Evolutionary conservation across 2,113 vertebrate genomes (phyloP).

Genomic region (Mola mola): DNA sequence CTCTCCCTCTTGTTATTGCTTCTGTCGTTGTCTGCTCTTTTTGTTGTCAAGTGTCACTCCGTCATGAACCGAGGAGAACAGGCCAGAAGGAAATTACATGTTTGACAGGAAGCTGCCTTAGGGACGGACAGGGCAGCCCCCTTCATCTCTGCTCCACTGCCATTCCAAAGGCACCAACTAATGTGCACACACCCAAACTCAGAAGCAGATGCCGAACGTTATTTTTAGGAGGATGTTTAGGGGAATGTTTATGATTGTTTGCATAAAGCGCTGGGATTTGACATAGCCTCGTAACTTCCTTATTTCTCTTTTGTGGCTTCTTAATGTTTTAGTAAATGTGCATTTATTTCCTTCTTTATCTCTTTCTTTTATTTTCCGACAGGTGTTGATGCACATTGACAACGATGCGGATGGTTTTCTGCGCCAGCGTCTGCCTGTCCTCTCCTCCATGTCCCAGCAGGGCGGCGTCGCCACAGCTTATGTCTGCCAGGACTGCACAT

Average conservation of each 20-base stretch:
- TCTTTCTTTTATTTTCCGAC: slow-evolving; percentile 32
- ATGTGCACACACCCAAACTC: too few relatives aligned
- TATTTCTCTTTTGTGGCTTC: too few relatives aligned
- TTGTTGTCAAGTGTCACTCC: slow-evolving; percentile 29
- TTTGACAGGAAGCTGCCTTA: slow-evolving; percentile 49
- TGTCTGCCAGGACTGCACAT: slow-evolving; percentile 88
- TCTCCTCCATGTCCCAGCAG: slow-evolving; percentile 83
- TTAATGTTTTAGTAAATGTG: too few relatives aligned
- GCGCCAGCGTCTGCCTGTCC: slow-evolving; percentile 84
- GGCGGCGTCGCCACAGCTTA: slow-evolving; percentile 86
- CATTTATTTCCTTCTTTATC: too few relatives aligned
- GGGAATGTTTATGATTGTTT: too few relatives aligned
- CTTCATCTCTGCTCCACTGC: slow-evolving; percentile 32
- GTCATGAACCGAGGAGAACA: slow-evolving; percentile 11
- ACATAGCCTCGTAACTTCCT: too few relatives aligned
- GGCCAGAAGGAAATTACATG: slow-evolving; percentile 46
- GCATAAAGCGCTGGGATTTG: too few relatives aligned
- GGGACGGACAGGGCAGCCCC: slow-evolving; percentile 34
- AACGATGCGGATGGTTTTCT: slow-evolving; percentile 84
- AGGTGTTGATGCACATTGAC: slow-evolving; percentile 90
- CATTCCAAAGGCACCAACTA: slow-evolving; percentile 12
- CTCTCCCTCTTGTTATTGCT: slow-evolving; percentile 16
- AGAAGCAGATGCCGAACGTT: too few relatives aligned
- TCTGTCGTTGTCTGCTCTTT: slow-evolving; percentile 10
- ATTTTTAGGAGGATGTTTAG: too few relatives aligned